A percentile compares a stretch with the other conserved stretches of the same genome.
phyloP scores from a whole-genome alignment of 2,888 invertebrate genomes.

The Megalurothrips usitatus region DNA sequence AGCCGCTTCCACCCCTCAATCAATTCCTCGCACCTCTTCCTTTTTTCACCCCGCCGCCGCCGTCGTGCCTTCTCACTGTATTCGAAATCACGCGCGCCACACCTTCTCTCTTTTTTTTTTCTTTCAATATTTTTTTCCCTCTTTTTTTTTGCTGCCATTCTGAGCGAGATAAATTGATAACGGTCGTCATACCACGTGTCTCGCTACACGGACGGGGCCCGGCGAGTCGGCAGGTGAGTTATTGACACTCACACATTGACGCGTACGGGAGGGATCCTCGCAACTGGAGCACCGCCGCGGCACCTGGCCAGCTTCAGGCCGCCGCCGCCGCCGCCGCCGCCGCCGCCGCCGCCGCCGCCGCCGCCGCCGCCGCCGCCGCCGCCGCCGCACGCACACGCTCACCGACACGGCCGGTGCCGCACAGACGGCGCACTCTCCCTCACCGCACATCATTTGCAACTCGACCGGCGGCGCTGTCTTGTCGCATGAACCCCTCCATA shows the following conservation, averaged over 20 bases:
- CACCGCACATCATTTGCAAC: neutral
- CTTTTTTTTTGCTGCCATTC: neutral
- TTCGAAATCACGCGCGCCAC: too few relatives aligned
- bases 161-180: slow-evolving; percentile 3
- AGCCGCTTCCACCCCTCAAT: too few relatives aligned
- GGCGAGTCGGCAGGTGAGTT: neutral
- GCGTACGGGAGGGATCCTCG: too few relatives aligned
- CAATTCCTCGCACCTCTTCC: too few relatives aligned
- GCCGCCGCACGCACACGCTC: neutral
- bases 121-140: too few relatives aligned
- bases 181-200: neutral
- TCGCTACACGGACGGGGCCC: neutral
- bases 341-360: neutral
- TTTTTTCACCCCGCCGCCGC: too few relatives aligned
- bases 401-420: neutral
- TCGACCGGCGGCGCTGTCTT: neutral
- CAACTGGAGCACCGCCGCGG: too few relatives aligned
- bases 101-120: too few relatives aligned
- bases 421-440: neutral
- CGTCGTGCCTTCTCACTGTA: too few relatives aligned
- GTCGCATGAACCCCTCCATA: neutral
- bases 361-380: neutral
- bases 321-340: neutral
- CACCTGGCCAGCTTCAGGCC: too few relatives aligned
- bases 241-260: neutral